Evolutionary conservation across 2,888 invertebrate species (phyloP).

Genomic region (Sepioteuthis lessoniana): DNA sequence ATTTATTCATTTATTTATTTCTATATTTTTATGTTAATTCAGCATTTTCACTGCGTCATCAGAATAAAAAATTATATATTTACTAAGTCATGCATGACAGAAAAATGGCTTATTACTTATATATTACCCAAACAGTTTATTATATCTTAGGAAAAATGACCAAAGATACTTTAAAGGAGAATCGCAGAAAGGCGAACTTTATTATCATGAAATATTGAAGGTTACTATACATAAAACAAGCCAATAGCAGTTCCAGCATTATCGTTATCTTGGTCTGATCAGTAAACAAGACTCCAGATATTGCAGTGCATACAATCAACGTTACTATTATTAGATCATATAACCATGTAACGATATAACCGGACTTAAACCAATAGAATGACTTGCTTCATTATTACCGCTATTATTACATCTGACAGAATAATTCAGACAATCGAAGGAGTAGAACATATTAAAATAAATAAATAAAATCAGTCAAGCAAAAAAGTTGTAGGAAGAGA

Average conservation of each 20-base stretch:
- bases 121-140: no score
- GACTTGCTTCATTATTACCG: background rate
- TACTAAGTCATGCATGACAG: no score
- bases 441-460: background rate
- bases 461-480: no score
- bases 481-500: background rate
- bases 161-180: no score
- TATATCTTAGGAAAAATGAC: no score
- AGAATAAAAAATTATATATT: no score
- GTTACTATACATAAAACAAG: background rate
- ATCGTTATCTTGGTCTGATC: background rate
- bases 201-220: no score
- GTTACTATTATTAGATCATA: background rate
- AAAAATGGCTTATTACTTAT: no score
- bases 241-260: background rate
- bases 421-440: background rate
- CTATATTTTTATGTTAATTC: no score
- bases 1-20: no score
- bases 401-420: background rate
- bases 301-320: background rate
- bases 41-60: no score
- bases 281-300: background rate
- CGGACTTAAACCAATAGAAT: background rate
- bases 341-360: background rate
- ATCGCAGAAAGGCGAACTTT: no score